Base-by-base conservation (phyloP, 1,140 invertebrate genomes). In the Drosophila erecta region DNA sequence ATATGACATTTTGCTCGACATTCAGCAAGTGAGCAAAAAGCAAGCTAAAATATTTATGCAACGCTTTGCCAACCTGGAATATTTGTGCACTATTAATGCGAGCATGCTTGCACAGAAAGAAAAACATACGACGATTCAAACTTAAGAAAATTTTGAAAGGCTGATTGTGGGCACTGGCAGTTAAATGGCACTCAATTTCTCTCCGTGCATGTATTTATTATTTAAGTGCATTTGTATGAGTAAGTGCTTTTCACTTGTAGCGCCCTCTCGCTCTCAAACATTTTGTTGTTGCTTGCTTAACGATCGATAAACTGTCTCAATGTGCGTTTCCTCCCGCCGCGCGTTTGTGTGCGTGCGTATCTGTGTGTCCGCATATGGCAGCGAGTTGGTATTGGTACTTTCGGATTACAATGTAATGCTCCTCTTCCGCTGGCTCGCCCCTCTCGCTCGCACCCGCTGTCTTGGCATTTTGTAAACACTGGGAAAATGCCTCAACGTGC, bases 271-370 rank as follows among this genome's bases (percentile, higher is more conserved):
- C 57, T 72, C 47, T 73, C 43, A 47, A 53, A 22, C 41, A 51
- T 75, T 56, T 75, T 43, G 53, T 54, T 76, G 10, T 43, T 61
- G 50, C 35, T 60, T 75, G 62, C 58, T 59, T 74, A 64, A 71
- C 83, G 83, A 86, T 86, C 83, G 84, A 86, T 86, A 83, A 83
- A 81, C 66, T 83, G 83, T 72, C 47, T 69, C 41, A 70, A 57
- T 70, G 51, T 35, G 66, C 59, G 59, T 61, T 61, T 61, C 59
- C 59, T 61, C 59, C 50, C 24, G 49, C 59, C 78, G 57, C 65
- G 72, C 38, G 38, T 43, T 27, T 55, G 61, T 81, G 60, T 75
- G 72, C 41, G 38, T 56, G 38, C 46, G 60, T 47, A 40, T 38
- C 38, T 70, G 43, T 81, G 65, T 69, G 47, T 69, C 24, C 40